Evolutionary conservation across 2,888 invertebrate species (phyloP).

Genomic region (Maniola hyperantus): DNA sequence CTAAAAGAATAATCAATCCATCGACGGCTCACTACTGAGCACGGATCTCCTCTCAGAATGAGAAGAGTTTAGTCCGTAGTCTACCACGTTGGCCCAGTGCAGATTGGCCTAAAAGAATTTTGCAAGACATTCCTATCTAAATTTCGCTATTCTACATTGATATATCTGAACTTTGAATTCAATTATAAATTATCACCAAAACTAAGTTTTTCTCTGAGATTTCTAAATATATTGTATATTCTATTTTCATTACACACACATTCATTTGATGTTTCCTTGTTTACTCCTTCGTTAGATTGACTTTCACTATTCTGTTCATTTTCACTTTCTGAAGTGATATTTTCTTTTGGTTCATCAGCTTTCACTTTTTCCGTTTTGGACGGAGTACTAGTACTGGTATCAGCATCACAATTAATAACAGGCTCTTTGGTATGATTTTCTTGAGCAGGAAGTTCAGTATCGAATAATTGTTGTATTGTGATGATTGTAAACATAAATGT

Average conservation of each 20-base stretch:
- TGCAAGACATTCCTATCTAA: background rate
- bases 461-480: conserved; percentile 81
- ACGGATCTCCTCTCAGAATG: too few species aligned
- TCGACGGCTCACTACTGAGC: too few species aligned
- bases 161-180: conserved; percentile 6
- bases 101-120: background rate
- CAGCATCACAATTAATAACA: conserved; percentile 17
- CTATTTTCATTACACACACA: conserved; percentile 66
- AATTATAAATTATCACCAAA: conserved; percentile 48
- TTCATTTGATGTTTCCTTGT: conserved; percentile 41
- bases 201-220: conserved; percentile 66
- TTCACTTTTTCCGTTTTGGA: conserved; percentile 16
- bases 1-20: too few species aligned
- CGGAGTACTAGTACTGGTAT: conserved; percentile 16
- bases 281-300: conserved; percentile 27
- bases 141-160: background rate
- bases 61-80: too few species aligned
- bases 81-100: too few species aligned
- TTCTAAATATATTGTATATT: conserved; percentile 63
- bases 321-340: conserved; percentile 28
- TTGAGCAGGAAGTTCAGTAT: conserved; percentile 47
- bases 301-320: conserved; percentile 28
- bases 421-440: conserved; percentile 32
- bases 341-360: conserved; percentile 29
- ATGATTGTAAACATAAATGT: conserved; percentile 79